Evolutionary conservation across 1,140 invertebrate genomes (phyloP).

Genomic region (Habropoda laboriosa): DNA sequence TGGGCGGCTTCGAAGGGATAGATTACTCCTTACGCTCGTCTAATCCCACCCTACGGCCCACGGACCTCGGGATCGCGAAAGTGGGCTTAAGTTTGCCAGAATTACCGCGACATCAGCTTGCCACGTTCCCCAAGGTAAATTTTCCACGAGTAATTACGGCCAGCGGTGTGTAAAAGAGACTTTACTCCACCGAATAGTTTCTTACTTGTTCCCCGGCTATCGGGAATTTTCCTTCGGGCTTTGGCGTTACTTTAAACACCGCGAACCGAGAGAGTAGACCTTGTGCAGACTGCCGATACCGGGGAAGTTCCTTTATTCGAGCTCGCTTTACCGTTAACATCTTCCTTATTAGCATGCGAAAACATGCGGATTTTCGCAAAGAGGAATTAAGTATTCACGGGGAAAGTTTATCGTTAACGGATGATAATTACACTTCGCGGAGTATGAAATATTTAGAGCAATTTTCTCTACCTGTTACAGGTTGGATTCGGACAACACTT

Average conservation of each 20-base stretch:
- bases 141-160: slow-evolving; percentile 23
- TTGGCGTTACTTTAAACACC: neutral
- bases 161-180: too few relatives aligned
- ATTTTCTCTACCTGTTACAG: neutral
- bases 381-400: neutral
- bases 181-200: neutral
- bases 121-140: slow-evolving; percentile 73
- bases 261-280: neutral
- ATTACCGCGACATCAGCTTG: slow-evolving; percentile 63
- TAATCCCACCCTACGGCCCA: slow-evolving; percentile 66
- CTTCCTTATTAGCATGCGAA: neutral
- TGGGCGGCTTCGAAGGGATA: slow-evolving; percentile 72
- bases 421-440: neutral
- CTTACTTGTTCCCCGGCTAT: neutral
- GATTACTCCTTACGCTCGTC: slow-evolving; percentile 69
- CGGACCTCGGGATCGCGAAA: slow-evolving; percentile 67
- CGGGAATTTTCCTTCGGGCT: neutral
- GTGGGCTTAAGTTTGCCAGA: slow-evolving; percentile 70
- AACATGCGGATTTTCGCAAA: neutral
- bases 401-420: neutral
- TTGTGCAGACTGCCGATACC: neutral
- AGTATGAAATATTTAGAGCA: too few relatives aligned
- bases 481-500: neutral
- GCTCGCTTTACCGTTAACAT: neutral
- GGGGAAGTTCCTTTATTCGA: neutral